Evolutionary conservation across 2,797 vertebrate species (phyloP).

Genomic region (Sebastes itinus): DNA sequence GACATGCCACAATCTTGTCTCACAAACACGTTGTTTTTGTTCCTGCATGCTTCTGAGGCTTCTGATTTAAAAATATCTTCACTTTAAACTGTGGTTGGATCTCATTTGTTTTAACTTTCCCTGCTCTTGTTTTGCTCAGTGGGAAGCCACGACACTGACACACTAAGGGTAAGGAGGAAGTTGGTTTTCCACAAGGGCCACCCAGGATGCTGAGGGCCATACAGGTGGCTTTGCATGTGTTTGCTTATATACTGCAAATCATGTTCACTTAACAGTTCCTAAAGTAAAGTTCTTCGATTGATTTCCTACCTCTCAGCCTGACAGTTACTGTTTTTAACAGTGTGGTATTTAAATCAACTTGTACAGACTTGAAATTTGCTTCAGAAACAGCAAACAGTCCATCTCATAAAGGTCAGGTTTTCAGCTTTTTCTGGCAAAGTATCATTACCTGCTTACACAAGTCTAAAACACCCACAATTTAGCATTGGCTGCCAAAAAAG

Average conservation of each 20-base stretch:
- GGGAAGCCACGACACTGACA: conserved; percentile 4
- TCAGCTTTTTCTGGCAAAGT: neutral
- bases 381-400: neutral
- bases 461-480: conserved; percentile 11
- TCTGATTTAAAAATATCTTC: neutral
- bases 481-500: neutral
- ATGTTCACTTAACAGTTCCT: neutral
- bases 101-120: conserved; percentile 9
- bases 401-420: conserved; percentile 25
- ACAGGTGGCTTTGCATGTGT: neutral
- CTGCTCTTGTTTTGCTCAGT: conserved; percentile 12
- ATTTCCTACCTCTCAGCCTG: neutral
- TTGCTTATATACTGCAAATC: neutral
- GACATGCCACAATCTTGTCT: neutral
- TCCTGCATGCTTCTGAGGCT: neutral
- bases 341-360: conserved; percentile 23
- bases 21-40: conserved; percentile 1
- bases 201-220: conserved; percentile 18
- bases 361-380: conserved; percentile 26
- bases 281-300: neutral
- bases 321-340: neutral
- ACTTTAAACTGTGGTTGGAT: neutral
- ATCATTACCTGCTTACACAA: conserved; percentile 20
- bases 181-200: conserved; percentile 45
- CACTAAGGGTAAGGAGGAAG: neutral